Percentiles rank a stretch among this genome's conserved stretches.
Evolutionary conservation across 2,113 vertebrate genomes (phyloP).

Genomic region (Melanotaenia duboulayi): DNA sequence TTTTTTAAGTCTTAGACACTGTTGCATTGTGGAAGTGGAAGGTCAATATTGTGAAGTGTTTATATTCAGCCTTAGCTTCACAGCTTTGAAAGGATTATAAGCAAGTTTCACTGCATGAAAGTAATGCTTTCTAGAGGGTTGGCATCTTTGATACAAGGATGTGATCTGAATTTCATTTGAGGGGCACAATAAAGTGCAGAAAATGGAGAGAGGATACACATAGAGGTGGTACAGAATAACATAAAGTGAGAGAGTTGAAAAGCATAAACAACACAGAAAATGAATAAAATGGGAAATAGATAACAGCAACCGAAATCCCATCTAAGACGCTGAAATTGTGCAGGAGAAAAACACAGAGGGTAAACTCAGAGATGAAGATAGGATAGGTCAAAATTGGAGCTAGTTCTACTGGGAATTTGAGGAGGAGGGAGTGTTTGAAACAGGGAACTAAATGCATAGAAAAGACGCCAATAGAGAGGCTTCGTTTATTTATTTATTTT

Average conservation of each 20-base stretch:
- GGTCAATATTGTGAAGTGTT: slow-evolving; percentile 67
- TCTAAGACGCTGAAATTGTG: slow-evolving; percentile 33
- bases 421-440: slow-evolving; percentile 19
- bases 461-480: background rate
- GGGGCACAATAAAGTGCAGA: slow-evolving; percentile 39
- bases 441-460: slow-evolving; percentile 21
- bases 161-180: slow-evolving; percentile 72
- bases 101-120: slow-evolving; percentile 74
- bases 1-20: slow-evolving; percentile 35
- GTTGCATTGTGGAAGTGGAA: slow-evolving; percentile 51
- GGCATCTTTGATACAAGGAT: slow-evolving; percentile 74
- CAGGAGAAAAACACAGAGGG: slow-evolving; percentile 45
- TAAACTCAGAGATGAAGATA: slow-evolving; percentile 13
- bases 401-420: slow-evolving; percentile 15
- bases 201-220: slow-evolving; percentile 34
- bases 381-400: slow-evolving; percentile 24
- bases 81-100: slow-evolving; percentile 72
- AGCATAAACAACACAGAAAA: slow-evolving; percentile 31
- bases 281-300: slow-evolving; percentile 38
- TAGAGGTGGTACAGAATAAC: slow-evolving; percentile 40
- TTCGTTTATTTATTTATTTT: background rate
- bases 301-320: slow-evolving; percentile 47
- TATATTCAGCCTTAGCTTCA: slow-evolving; percentile 66
- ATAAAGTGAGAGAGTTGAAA: slow-evolving; percentile 50
- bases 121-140: slow-evolving; percentile 58